A percentile compares a stretch with the other conserved stretches of the same genome.
Evolutionary conservation across 2,888 invertebrate genomes (phyloP).

Genomic region (Invenusta paracnida): DNA sequence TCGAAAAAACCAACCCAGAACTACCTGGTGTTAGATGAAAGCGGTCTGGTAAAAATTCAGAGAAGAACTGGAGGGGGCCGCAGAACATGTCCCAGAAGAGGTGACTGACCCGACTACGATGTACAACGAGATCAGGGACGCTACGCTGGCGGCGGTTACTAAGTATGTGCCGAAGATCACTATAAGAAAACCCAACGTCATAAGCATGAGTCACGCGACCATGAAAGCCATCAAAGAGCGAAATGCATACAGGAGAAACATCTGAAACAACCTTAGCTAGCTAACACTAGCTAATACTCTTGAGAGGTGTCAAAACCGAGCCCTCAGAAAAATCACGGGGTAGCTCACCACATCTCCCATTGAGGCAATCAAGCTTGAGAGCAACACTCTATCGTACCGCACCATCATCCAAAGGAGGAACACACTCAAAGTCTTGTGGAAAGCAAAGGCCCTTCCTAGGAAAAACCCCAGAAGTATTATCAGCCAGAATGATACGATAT

Average conservation of each 20-base stretch:
- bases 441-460: not conserved
- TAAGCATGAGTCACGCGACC: not conserved
- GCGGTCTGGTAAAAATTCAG: not conserved
- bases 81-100: not conserved
- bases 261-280: not conserved
- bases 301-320: no score
- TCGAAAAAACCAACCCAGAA: not conserved
- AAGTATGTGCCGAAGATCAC: not conserved
- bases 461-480: not conserved
- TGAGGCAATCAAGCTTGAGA: not conserved
- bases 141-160: not conserved
- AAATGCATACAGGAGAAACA: not conserved
- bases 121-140: not conserved
- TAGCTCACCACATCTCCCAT: not conserved
- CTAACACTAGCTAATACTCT: not conserved
- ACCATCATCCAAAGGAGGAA: not conserved
- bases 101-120: not conserved
- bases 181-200: not conserved
- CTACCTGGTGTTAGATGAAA: not conserved
- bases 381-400: not conserved
- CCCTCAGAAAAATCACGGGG: not conserved
- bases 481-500: not conserved
- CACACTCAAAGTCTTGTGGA: not conserved
- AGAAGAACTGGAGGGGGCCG: not conserved
- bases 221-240: not conserved